Percentiles rank a stretch among this genome's conserved stretches.
These are phyloP conservation scores for Venturia canescens DNA, from an alignment of 1,140 invertebrate genomes.

Conservation along the genomic window DNA sequence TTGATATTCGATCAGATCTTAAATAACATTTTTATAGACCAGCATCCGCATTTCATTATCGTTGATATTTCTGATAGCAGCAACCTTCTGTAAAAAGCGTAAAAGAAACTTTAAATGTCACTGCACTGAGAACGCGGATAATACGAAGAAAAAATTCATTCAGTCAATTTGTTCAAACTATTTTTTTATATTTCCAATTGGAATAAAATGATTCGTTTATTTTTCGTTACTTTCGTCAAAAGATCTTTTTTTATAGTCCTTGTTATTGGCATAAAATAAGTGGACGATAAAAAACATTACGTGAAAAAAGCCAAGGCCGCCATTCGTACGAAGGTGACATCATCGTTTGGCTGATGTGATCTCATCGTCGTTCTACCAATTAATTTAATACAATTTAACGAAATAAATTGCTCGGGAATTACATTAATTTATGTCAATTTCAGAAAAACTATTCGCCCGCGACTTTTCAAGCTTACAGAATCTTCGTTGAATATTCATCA, in stretches of 20 bases:
- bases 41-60: too few species aligned
- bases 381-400: not conserved
- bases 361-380: not conserved
- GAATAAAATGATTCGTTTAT: too few species aligned
- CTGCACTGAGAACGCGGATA: too few species aligned
- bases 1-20: too few species aligned
- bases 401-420: not conserved
- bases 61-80: too few species aligned
- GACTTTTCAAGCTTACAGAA: not conserved
- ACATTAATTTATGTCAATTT: not conserved
- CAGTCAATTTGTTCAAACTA: too few species aligned
- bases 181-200: too few species aligned
- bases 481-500: not conserved
- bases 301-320: not conserved
- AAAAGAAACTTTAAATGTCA: too few species aligned
- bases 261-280: not conserved
- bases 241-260: not conserved
- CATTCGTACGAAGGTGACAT: not conserved
- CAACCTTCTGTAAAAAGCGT: too few species aligned
- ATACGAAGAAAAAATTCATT: too few species aligned
- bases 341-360: slow-evolving; percentile 19
- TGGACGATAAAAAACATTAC: not conserved
- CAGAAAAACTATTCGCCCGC: not conserved
- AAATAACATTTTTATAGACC: too few species aligned
- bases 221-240: not conserved